These are phyloP conservation scores for Nasonovia ribisnigri DNA, from an alignment of 2,888 invertebrate genomes.

Conservation along the genomic window DNA sequence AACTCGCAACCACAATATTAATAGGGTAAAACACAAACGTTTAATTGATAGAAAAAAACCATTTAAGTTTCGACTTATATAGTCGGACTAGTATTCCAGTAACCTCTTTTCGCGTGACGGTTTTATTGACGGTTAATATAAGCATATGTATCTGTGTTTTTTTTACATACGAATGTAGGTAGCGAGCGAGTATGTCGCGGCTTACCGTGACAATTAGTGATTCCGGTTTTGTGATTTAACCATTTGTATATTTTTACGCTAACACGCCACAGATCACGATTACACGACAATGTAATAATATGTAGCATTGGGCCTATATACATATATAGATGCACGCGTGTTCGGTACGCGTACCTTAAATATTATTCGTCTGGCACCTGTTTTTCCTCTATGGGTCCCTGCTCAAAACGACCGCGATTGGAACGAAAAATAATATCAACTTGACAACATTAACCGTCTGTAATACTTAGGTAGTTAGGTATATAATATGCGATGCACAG, in stretches of 20 bases:
- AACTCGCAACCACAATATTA: not conserved
- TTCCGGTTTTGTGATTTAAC: conserved; percentile 34
- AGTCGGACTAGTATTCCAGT: conserved; percentile 46
- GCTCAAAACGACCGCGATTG: not conserved
- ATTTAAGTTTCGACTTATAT: not conserved
- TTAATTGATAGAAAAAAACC: not conserved
- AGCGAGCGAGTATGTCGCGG: not conserved
- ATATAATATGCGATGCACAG: not conserved
- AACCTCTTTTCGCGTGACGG: conserved; percentile 22
- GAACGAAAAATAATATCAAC: not conserved
- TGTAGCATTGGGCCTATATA: no score
- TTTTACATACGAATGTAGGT: not conserved
- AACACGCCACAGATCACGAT: not conserved
- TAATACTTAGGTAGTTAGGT: not conserved
- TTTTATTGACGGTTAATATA: not conserved
- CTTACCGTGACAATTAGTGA: not conserved
- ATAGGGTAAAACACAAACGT: not conserved
- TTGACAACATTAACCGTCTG: not conserved
- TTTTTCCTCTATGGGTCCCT: not conserved
- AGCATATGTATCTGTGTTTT: not conserved
- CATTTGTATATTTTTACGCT: not conserved
- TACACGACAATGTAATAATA: not conserved
- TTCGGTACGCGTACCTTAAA: not conserved
- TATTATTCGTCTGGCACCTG: not conserved
- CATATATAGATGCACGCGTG: not conserved